These are phyloP conservation scores for Gymnodraco acuticeps DNA, from an alignment of 2,797 vertebrate species.

Conservation along the genomic window DNA sequence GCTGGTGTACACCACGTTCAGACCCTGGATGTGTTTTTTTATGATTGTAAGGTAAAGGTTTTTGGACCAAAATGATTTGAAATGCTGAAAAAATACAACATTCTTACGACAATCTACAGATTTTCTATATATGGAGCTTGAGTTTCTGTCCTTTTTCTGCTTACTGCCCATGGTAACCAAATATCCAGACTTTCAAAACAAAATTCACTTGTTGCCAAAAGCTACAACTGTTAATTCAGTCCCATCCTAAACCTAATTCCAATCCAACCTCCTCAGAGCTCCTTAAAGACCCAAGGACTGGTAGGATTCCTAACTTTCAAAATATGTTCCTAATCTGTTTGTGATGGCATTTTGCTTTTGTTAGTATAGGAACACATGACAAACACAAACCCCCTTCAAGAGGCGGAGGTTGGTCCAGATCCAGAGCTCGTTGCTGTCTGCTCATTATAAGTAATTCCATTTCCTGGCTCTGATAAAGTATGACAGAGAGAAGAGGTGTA, in stretches of 20 bases:
- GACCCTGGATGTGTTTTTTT: constrained; percentile 21
- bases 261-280: neutral
- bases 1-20: constrained; percentile 12
- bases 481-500: constrained; percentile 71
- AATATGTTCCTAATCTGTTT: neutral
- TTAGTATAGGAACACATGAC: constrained; percentile 9
- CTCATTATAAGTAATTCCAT: constrained; percentile 87
- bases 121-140: constrained; percentile 10
- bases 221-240: no score
- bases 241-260: no score
- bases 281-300: neutral
- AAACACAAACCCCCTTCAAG: neutral
- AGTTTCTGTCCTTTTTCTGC: constrained; percentile 16
- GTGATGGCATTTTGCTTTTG: neutral
- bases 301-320: neutral
- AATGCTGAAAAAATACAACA: neutral
- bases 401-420: constrained; percentile 74
- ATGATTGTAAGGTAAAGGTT: constrained; percentile 5
- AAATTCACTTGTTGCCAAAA: neutral
- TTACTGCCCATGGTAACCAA: constrained; percentile 11
- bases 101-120: constrained; percentile 7
- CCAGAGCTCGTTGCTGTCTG: constrained; percentile 86
- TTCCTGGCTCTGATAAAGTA: constrained; percentile 85
- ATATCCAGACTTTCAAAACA: neutral
- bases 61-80: constrained; percentile 13